Base-by-base conservation (phyloP, 2,797 vertebrate genomes). In the Loriculus beryllinus region DNA sequence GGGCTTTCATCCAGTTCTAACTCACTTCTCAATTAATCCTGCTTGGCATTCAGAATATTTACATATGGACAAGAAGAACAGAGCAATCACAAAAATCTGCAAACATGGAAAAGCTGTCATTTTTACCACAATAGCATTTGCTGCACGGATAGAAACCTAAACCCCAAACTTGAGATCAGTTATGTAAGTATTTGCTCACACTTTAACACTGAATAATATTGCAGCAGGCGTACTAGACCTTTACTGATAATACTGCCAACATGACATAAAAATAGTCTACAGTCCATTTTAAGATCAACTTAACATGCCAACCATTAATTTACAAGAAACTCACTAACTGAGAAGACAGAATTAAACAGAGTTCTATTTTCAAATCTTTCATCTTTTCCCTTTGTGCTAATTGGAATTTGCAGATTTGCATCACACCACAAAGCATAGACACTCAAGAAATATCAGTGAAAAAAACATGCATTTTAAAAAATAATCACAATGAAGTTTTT, bases 171-270 rank as follows among this genome's bases (percentile, higher is more conserved):
- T 92, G 76, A 86, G 63, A 96, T 97, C 89, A 95, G 82, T 92
- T 96, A 93, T 67, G 86, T 79, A 93, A 96, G 96, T 93, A 95
- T 96, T 93, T 96, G 91, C 88, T 96, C 92, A 95, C 94, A 86
- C 86, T 96, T 96, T 90, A 93, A 95, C 86, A 82, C 75, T 92
- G 95, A 93, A 94, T 94, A 90, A 96, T 96, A 86, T 92, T 96
- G 81, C 67, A 95, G 65, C 68, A 93, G 90, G 85, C 82, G 6
- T 81, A 94, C 86, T 92, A 95, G 92, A 95, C 90, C 90, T 91
- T 82, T 82, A 71, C 88, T 78, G 76, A 86, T 89, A 84, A 91
- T 95, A 91, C 79, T 96, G 94, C 69, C 92, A 91, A 51, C 33
- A 67, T 8, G 5, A 76, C 80, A 88, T 67, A 96, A 97, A 97